Conservation (phyloP, 1,140 invertebrate genomes). For the Drosophila cardini region DNA sequence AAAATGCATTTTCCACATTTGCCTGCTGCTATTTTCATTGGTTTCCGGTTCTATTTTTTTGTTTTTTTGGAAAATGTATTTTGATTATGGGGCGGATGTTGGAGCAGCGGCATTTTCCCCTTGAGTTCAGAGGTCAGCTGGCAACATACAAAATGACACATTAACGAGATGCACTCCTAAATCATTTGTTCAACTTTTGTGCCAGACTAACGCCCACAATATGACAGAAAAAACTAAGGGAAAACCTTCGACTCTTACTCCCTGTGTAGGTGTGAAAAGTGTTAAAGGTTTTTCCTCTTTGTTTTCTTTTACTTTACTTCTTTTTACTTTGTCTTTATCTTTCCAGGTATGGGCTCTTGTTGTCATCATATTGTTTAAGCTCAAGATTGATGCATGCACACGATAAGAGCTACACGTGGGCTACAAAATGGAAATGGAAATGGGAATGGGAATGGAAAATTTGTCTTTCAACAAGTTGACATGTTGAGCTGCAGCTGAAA, state of each 20-base stretch:
- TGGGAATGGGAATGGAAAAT: conserved; percentile 1
- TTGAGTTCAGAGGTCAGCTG: conserved; percentile 47
- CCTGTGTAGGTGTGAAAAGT: conserved; percentile 58
- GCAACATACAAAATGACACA: neutral
- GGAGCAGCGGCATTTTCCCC: conserved; percentile 26
- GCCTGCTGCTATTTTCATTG: conserved; percentile 25
- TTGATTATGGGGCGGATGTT: conserved; percentile 21
- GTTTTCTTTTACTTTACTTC: conserved; percentile 15
- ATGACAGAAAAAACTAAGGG: neutral
- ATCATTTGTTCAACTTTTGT: conserved; percentile 9
- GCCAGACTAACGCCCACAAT: conserved; percentile 56
- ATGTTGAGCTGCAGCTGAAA: conserved; percentile 23
- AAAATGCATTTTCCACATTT: conserved; percentile 21
- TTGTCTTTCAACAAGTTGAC: conserved; percentile 14
- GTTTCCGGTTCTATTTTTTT: conserved; percentile 18
- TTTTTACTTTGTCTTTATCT: conserved; percentile 46
- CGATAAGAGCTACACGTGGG: conserved; percentile 45
- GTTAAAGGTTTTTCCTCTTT: conserved; percentile 26
- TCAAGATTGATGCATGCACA: conserved; percentile 60
- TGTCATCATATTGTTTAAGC: conserved; percentile 49
- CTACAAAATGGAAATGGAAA: neutral
- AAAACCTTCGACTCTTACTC: neutral
- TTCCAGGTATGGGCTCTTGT: conserved; percentile 44
- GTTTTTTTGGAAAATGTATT: neutral
- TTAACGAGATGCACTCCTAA: conserved; percentile 50